These are phyloP conservation scores for Cyclophora punctaria DNA, from an alignment of 2,888 invertebrate genomes.

Conservation along the genomic window DNA sequence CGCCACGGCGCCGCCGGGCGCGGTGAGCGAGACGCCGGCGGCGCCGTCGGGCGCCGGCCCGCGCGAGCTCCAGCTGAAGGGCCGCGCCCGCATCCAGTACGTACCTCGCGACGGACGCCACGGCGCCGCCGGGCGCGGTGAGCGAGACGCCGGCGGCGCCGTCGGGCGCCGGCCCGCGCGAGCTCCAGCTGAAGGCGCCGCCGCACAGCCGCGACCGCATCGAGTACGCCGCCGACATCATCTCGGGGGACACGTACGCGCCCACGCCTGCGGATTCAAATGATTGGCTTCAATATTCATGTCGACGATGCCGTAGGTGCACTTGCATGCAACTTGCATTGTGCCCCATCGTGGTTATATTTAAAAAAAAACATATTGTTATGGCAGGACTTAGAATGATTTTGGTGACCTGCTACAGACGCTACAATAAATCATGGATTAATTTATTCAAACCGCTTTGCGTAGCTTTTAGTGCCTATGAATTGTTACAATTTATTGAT, in stretches of 20 bases:
- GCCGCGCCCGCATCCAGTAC: constrained; percentile 90
- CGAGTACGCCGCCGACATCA: constrained; percentile 97
- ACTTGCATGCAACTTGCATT: too few species aligned
- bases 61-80: constrained; percentile 94
- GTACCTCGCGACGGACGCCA: constrained; percentile 90
- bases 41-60: constrained; percentile 93
- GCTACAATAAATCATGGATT: too few species aligned
- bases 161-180: constrained; percentile 90
- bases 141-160: constrained; percentile 92
- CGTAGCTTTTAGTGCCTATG: too few species aligned
- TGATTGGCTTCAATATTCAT: too few species aligned
- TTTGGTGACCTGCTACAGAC: too few species aligned
- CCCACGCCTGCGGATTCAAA: constrained; percentile 80
- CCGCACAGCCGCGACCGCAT: constrained; percentile 87
- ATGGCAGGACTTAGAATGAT: too few species aligned
- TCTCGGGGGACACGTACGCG: constrained; percentile 97
- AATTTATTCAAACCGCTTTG: too few species aligned
- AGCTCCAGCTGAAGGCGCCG: constrained; percentile 93
- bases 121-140: constrained; percentile 96
- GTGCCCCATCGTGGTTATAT: too few species aligned
- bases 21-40: constrained; percentile 90
- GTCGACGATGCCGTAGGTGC: too few species aligned
- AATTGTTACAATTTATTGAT: too few species aligned
- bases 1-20: constrained; percentile 95
- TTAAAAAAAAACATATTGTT: too few species aligned